Evolutionary conservation across 1,140 invertebrate species (phyloP).

Genomic region (Lerema accius): DNA sequence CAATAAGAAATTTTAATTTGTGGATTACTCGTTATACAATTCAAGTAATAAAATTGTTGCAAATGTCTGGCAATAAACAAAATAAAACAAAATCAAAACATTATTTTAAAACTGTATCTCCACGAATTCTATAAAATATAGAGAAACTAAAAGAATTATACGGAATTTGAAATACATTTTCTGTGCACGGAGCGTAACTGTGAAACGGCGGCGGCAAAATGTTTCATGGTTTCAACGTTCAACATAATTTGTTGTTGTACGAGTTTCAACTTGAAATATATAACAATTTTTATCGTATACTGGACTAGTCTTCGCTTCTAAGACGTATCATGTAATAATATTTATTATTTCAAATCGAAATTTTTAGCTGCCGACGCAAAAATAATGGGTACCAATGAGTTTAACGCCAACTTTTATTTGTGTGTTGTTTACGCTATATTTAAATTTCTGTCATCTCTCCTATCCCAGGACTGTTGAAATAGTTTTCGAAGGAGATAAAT

Average conservation of each 20-base stretch:
- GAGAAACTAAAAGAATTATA: constrained; percentile 21
- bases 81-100: background rate
- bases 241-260: constrained; percentile 33
- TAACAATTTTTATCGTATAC: constrained; percentile 12
- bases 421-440: too few species aligned
- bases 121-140: constrained; percentile 19
- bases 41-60: too few species aligned
- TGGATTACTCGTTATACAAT: too few species aligned
- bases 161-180: constrained; percentile 25
- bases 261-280: constrained; percentile 18
- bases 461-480: too few species aligned
- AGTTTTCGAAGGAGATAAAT: too few species aligned
- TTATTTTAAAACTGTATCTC: constrained; percentile 10
- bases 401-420: too few species aligned
- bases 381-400: too few species aligned
- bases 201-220: constrained; percentile 29
- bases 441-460: too few species aligned
- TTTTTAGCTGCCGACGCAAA: too few species aligned
- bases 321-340: background rate
- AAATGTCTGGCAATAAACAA: too few species aligned
- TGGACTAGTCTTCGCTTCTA: background rate
- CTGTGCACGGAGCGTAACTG: constrained; percentile 26
- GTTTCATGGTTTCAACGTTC: constrained; percentile 32
- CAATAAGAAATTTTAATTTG: too few species aligned
- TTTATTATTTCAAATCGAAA: background rate